Evolutionary conservation across 2,888 invertebrate genomes (phyloP).

Genomic region (Kuschelorhynchus macadamiae): DNA sequence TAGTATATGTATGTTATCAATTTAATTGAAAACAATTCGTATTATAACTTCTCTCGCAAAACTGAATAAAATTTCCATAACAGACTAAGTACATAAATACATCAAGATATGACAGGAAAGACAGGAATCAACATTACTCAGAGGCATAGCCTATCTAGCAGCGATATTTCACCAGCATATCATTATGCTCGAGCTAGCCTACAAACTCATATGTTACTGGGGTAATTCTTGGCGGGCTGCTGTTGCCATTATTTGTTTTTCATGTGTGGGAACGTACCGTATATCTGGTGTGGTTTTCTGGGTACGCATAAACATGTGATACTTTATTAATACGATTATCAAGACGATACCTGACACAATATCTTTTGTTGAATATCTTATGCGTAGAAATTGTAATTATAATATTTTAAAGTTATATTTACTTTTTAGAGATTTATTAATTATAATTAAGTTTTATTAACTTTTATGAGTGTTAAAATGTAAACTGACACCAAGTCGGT

Average conservation of each 20-base stretch:
- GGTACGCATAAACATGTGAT: too few relatives aligned
- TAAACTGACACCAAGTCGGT: too few relatives aligned
- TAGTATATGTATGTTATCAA: too few relatives aligned
- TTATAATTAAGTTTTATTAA: too few relatives aligned
- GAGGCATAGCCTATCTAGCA: conserved; percentile 16
- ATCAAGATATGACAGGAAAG: conserved; percentile 27
- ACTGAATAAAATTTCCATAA: conserved; percentile 21
- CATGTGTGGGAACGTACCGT: conserved; percentile 24
- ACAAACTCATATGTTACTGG: conserved; percentile 21
- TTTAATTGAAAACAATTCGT: conserved; percentile 2
- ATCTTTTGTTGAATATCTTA: too few relatives aligned
- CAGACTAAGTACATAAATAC: conserved; percentile 18
- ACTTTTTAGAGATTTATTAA: too few relatives aligned
- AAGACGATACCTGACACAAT: too few relatives aligned
- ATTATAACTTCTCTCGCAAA: not conserved
- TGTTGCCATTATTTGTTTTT: conserved; percentile 8
- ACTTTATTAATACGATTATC: too few relatives aligned
- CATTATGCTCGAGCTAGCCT: conserved; percentile 24
- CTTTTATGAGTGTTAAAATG: too few relatives aligned
- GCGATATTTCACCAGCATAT: conserved; percentile 30
- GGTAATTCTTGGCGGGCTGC: conserved; percentile 32
- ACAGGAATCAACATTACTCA: conserved; percentile 19
- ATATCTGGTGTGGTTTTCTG: too few relatives aligned
- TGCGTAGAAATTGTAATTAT: too few relatives aligned
- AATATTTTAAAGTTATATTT: too few relatives aligned